Evolutionary conservation across 2,888 invertebrate species (phyloP), one percentile per base, ranked within the genome.

Genomic region (Chydorus sphaericus): DNA sequence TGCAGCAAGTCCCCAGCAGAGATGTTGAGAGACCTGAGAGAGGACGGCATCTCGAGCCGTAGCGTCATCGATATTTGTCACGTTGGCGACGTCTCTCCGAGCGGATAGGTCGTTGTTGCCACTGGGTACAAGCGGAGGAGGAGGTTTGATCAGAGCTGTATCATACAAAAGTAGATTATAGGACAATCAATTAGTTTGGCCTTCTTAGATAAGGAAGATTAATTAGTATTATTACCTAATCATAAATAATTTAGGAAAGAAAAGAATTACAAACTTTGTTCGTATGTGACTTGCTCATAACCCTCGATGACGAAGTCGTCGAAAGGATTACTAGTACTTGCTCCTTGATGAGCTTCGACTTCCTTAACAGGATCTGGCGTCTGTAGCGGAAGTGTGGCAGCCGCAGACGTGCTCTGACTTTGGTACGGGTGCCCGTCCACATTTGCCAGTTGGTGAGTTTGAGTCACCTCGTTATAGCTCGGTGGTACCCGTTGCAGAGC

Each of bases 1-100:
- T 18, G 70, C 66, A 3, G 63, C 64, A 58, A 63, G 66, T 14
- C 71, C 70, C 61, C 67, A 71, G 62, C 71, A 71, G 60, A 67
- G 70, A 60, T 68, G 61, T 31, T 67, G 63, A 7, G 66, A 62
- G 11, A 68, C 68, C 59, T 64, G 62, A 18, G 64, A 57, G 5
- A 66, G 59, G 30, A 71, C 60, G 1, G 69, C 69, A 30, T 67
- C 64, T 51, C 69, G 61, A 1, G 68, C 70, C 20, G 52, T 31
- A 6, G 31, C 8, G 5, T 57, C 57, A 23, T 55, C 55, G 26
- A 55, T 31, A 33, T 48, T 23, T 4, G 49, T 33, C 16, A 55
- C 36, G 11, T 30, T 16, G 11, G 37, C 36, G n/a, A 28, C 23
- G 23, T 33, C 36, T n/a, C 33, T 20, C 16, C 44, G 23, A n/a